These are phyloP conservation scores for Meriones unguiculatus DNA, from an alignment of 2,113 vertebrate genomes.

Conservation along the genomic window DNA sequence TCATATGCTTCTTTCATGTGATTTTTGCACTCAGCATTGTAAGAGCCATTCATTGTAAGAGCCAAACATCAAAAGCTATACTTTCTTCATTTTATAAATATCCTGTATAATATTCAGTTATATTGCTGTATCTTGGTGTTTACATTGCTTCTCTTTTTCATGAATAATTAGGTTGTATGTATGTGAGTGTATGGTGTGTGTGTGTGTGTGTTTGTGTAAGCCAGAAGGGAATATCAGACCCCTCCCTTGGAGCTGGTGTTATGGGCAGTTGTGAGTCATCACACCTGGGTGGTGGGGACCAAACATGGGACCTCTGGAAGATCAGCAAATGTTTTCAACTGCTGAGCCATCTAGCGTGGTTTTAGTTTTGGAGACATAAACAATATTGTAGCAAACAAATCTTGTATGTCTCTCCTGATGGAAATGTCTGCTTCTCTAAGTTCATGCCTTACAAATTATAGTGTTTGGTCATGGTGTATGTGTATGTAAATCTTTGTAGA, in stretches of 20 bases:
- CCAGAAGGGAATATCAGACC: no score
- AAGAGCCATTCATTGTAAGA: neutral
- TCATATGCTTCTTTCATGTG: neutral
- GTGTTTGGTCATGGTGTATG: neutral
- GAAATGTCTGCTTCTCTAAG: conserved; percentile 3
- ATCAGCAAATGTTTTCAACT: neutral
- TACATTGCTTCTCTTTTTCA: conserved; percentile 10
- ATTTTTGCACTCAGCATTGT: conserved; percentile 11
- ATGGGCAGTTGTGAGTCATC: neutral
- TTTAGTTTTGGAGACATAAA: neutral
- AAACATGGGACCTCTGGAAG: neutral
- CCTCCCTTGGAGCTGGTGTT: neutral
- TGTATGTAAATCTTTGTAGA: conserved; percentile 23
- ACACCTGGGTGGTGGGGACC: neutral
- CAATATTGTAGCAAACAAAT: neutral
- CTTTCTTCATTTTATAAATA: neutral
- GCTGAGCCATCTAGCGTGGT: no score
- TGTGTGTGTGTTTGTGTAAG: neutral
- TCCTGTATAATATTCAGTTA: neutral
- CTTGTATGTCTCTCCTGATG: neutral
- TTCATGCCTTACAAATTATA: neutral
- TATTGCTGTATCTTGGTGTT: neutral
- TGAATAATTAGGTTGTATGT: neutral
- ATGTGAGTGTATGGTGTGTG: neutral
- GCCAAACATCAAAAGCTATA: neutral